Evolutionary conservation across 2,113 vertebrate genomes (phyloP), one percentile per base, ranked within the genome.

Genomic region (Callionymus lyra): DNA sequence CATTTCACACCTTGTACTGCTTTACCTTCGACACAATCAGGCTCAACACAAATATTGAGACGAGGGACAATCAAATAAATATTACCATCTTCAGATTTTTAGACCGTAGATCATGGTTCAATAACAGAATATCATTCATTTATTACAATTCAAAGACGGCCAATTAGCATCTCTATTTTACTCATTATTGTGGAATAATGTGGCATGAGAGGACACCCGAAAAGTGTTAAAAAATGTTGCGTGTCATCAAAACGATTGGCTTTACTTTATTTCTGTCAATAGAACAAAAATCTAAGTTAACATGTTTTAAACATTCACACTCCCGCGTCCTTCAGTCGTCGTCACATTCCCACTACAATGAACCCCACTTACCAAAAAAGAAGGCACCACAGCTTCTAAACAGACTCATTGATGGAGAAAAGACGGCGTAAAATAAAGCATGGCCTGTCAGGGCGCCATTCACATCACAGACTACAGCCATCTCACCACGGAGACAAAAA

Each of bases 351-450:
- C 65, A 45, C 33, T 50, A 70, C 82, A 71, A 65, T 54, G 11
- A 67, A 68, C 58, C 70, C 75, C 69, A 82, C 72, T 82, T 76
- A 85, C 73, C 74, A 85, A 82, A 27, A n/a, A 85, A 84, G 77
- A 87, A 87, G 84, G 85, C 85, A 87, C 85, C 82, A 83, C 82
- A 85, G 81, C 82, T 84, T 85, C 80, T 84, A 82, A 80, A 78
- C 69, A 72, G 64, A 82, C 76, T 75, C 66, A 63, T 33, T 43
- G 48, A 77, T 60, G 34, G 41, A 74, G 63, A 70, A 46, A 57
- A 75, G n/a, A n/a, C 58, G 63, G 62, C 56, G 54, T 76, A 56
- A 68, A 82, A 80, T 76, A 59, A 82, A 72, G 41, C 52, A 68
- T 37, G 53, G 42, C 67, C 70, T 54, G 32, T 21, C 47, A 31